A percentile compares a stretch with the other conserved stretches of the same genome.
phyloP scores from a whole-genome alignment of 1,140 invertebrate species.

The Bombus vancouverensis region DNA sequence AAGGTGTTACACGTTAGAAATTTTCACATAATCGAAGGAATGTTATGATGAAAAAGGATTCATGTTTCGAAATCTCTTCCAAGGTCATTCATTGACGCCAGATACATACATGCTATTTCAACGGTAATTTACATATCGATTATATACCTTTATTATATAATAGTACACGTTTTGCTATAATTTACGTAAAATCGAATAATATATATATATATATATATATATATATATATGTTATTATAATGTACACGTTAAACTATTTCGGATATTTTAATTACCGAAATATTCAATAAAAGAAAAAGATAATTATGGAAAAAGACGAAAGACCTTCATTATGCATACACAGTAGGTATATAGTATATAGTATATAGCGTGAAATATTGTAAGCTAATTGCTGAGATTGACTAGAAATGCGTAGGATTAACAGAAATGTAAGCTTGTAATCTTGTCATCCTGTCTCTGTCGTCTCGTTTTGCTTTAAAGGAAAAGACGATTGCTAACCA shows the following conservation, averaged over 20 bases:
- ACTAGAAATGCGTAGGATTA: conserved; percentile 43
- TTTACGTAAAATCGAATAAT: not conserved
- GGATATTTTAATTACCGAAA: not conserved
- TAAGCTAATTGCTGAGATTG: conserved; percentile 29
- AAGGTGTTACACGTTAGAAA: not conserved
- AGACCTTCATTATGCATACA: too few relatives aligned
- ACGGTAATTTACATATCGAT: not conserved
- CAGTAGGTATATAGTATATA: too few relatives aligned
- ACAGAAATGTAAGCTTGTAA: conserved; percentile 41
- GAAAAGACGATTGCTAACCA: conserved; percentile 24
- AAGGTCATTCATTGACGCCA: conserved; percentile 40
- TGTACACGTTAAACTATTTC: too few relatives aligned
- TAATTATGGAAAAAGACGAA: not conserved
- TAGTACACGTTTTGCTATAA: not conserved
- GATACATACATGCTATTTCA: not conserved
- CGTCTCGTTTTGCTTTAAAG: conserved; percentile 34
- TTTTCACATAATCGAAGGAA: not conserved
- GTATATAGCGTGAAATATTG: not conserved
- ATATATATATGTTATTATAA: too few relatives aligned
- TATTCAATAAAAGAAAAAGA: not conserved
- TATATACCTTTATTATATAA: conserved; percentile 7
- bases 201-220: too few relatives aligned
- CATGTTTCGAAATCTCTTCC: conserved; percentile 26
- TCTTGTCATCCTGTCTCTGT: not conserved
- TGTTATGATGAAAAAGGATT: conserved; percentile 8